Evolutionary conservation across 2,797 vertebrate genomes (phyloP), one percentile per base, ranked within the genome.

Genomic region (Silurus lanzhouensis): DNA sequence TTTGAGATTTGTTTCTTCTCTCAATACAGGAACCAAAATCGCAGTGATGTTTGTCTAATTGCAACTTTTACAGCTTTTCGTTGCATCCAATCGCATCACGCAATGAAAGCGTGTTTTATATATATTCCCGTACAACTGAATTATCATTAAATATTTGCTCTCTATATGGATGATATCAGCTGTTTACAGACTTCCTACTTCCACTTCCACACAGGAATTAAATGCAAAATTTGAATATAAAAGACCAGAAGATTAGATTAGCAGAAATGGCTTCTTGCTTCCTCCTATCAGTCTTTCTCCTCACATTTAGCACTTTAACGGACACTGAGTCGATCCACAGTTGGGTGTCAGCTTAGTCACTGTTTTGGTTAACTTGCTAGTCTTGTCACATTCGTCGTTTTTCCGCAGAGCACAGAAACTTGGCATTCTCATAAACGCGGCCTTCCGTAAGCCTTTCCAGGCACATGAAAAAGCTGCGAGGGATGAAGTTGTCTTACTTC

Each of bases 401-500:
- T 57, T 48, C 84, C 6, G 3, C 70, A 22, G 15, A 76, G 79
- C 38, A 61, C n/a, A 6, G 31, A 60, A 76, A 75, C 80, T n/a
- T 58, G 27, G 25, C 44, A 7, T 55, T 86, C 66, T 79, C 3
- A 14, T 71, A 72, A 86, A 66, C 7, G 12, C 38, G 5, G 64
- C 66, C 72, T 10, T 22, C 79, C 20, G 14, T 70, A 86, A 83
- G 81, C 64, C 74, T 86, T 78, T 86, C 85, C 27, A 64, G 57
- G 58, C 67, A 72, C 66, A 58, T n/a, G 27, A 88, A 87, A 90
- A 80, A 72, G 63, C 84, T 79, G 83, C 2, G 68, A 78, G 80
- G 74, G 66, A 82, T 82, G 84, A 87, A 81, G 79, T 84, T 67
- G 83, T 84, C 80, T 85, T 48, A 81, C 70, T 84, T 86, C 83